Conservation (phyloP, 2,797 vertebrate genomes). For the Orestias chungarensis region DNA sequence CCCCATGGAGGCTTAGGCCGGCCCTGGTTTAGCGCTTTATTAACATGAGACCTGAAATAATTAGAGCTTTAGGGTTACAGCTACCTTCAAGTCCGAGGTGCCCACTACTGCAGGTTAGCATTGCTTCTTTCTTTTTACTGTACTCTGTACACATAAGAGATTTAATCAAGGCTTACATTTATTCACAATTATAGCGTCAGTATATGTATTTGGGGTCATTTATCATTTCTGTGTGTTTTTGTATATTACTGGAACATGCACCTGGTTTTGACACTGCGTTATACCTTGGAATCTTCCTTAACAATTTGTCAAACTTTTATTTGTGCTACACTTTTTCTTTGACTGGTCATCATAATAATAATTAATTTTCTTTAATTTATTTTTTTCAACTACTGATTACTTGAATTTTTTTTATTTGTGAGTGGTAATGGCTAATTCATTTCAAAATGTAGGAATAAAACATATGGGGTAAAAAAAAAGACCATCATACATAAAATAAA, state of each 20-base stretch:
- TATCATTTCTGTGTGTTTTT: conserved; percentile 26
- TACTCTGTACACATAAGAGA: conserved; percentile 35
- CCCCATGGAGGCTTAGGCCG: no score
- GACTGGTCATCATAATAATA: conserved; percentile 5
- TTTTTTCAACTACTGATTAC: conserved; percentile 82
- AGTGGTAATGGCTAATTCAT: conserved; percentile 54
- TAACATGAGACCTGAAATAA: no score
- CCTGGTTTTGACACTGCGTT: conserved; percentile 13
- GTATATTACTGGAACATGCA: conserved; percentile 14
- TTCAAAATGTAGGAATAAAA: conserved; percentile 45
- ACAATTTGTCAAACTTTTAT: not conserved
- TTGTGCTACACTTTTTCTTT: not conserved
- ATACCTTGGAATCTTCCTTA: conserved; percentile 8
- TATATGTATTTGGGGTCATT: conserved; percentile 26
- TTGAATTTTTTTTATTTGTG: conserved; percentile 62
- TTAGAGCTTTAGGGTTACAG: no score
- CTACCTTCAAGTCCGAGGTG: no score
- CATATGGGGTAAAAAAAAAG: not conserved
- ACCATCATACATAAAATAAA: not conserved
- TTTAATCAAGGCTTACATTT: conserved; percentile 36
- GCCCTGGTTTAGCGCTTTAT: no score
- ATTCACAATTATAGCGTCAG: conserved; percentile 22
- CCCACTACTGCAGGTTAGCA: no score
- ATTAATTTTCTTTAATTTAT: conserved; percentile 79
- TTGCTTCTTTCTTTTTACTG: conserved; percentile 32